Base-by-base conservation (phyloP, 2,888 invertebrate species). In the Mayetiola destructor region DNA sequence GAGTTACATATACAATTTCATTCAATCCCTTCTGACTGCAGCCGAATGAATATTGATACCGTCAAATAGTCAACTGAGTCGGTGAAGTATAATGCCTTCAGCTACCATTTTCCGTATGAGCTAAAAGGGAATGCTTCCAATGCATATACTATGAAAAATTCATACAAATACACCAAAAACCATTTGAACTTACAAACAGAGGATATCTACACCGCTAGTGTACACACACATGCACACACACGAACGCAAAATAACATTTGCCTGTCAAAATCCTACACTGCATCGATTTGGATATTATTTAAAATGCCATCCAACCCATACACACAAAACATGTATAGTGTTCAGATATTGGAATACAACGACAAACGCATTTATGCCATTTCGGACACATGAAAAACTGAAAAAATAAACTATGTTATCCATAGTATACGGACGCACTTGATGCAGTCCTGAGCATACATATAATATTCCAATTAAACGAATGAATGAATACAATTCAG, bases 381-480 rank as follows among this genome's bases (percentile, higher is more conserved):
- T n/a, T n/a, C n/a, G n/a, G n/a, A 48, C 48, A 48, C 23, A 27
- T 48, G 48, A 48, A 48, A 48, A 42, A 32, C 37, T n/a, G 23
- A 9, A 3, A 14, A 2, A 8, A 27, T n/a, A 48, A 48, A 48
- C 27, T n/a, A n/a, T n/a, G n/a, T n/a, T n/a, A n/a, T n/a, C 48
- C 48, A 27, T 27, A 48, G 48, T 27, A 27, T 2, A n/a, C 27
- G 27, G 16, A 48, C 48, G 27, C 48, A 48, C 48, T 48, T 48
- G 48, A 48, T 48, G 48, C 48, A 48, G 20, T 48, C 27, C 27
- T n/a, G 48, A 27, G 16, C 27, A 42, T 23, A 42, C 42, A n/a
- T n/a, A n/a, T n/a, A 16, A 48, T 48, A 27, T 48, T 48, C 48
- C n/a, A 48, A 4, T n/a, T n/a, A 48, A 48, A 48, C 48, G 27